Conservation (phyloP, 2,888 invertebrate genomes). For the Orthosia cruda region DNA sequence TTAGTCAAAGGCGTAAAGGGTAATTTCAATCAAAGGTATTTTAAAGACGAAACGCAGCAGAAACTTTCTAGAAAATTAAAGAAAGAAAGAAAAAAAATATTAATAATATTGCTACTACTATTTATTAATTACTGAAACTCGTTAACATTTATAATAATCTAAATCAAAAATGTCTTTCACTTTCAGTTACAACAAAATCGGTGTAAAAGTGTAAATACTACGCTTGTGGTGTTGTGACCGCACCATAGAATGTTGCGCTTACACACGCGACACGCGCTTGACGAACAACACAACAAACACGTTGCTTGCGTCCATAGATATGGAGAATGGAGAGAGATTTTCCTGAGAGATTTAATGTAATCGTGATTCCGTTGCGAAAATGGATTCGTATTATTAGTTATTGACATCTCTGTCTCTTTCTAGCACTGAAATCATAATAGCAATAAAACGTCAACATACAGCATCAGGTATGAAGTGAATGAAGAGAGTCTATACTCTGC, state of each 20-base stretch:
- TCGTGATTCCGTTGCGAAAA: neutral
- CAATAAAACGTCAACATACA: neutral
- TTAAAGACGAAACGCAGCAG: neutral
- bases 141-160: neutral
- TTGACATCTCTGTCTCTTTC: neutral
- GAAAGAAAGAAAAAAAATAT: too few relatives aligned
- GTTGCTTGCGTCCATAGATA: constrained; percentile 9
- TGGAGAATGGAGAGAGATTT: neutral
- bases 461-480: neutral
- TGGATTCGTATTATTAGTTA: neutral
- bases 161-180: constrained; percentile 28
- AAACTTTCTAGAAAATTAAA: too few relatives aligned
- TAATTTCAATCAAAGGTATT: too few relatives aligned
- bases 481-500: too few relatives aligned
- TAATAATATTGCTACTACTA: too few relatives aligned
- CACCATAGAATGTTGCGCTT: constrained; percentile 63
- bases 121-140: too few relatives aligned
- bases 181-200: constrained; percentile 56
- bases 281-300: constrained; percentile 52
- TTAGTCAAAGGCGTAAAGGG: too few relatives aligned
- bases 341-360: neutral
- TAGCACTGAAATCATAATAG: neutral
- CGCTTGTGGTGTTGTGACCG: constrained; percentile 67
- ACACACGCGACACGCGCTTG: constrained; percentile 59
- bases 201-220: constrained; percentile 55